These are phyloP conservation scores for Cephalopholis sonnerati DNA, from an alignment of 2,113 vertebrate species.

Conservation along the genomic window DNA sequence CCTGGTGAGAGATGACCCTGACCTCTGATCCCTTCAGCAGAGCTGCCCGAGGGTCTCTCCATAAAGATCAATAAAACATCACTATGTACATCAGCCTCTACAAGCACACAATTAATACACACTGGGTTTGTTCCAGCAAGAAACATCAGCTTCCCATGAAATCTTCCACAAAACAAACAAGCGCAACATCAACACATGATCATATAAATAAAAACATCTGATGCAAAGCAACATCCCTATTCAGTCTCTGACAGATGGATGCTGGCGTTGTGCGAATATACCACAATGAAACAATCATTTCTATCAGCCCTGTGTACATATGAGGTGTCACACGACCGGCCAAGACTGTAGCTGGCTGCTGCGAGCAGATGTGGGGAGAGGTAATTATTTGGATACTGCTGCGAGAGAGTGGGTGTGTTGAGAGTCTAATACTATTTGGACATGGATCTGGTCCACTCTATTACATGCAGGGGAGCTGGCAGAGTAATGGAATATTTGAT, in stretches of 20 bases:
- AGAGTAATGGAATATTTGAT: constrained; percentile 78
- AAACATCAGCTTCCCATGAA: background rate
- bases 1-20: background rate
- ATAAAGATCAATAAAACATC: constrained; percentile 39
- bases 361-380: constrained; percentile 52
- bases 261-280: constrained; percentile 14
- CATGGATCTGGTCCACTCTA: constrained; percentile 72
- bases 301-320: constrained; percentile 43
- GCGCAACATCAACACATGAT: background rate
- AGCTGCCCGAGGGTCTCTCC: background rate
- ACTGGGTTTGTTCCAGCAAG: background rate
- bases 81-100: background rate
- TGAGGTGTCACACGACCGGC: constrained; percentile 37
- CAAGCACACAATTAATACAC: background rate
- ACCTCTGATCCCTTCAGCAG: constrained; percentile 22
- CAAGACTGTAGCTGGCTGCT: constrained; percentile 23
- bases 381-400: constrained; percentile 71
- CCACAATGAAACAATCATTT: constrained; percentile 43
- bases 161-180: background rate
- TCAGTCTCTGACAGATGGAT: constrained; percentile 33
- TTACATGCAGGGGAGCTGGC: constrained; percentile 62
- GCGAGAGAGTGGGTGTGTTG: constrained; percentile 59
- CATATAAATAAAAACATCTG: background rate
- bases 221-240: constrained; percentile 19
- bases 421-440: constrained; percentile 71